Evolutionary conservation across 2,113 vertebrate genomes (phyloP).

Genomic region (Ailuropoda melanoleuca): DNA sequence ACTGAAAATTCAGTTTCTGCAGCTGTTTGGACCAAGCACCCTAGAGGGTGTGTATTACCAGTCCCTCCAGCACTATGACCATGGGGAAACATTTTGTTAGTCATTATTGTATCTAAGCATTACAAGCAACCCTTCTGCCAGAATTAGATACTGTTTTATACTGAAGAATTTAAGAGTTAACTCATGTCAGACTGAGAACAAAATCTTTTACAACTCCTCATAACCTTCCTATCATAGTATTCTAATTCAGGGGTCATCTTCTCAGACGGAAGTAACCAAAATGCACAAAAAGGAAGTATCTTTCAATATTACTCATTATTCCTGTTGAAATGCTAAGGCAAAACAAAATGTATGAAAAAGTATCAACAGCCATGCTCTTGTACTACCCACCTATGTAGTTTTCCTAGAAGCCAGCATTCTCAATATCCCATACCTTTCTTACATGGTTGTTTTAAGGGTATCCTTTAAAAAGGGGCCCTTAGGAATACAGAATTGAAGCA

Average conservation of each 20-base stretch:
- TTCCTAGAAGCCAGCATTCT: background rate
- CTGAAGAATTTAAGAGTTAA: background rate
- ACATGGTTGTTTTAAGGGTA: background rate
- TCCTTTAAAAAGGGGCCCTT: background rate
- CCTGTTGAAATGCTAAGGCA: background rate
- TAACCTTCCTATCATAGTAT: background rate
- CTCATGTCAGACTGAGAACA: background rate
- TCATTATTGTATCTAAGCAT: background rate
- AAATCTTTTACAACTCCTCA: background rate
- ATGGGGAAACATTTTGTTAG: background rate
- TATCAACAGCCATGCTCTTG: background rate
- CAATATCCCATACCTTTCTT: background rate
- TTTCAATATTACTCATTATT: background rate
- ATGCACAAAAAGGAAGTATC: background rate
- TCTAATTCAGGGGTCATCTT: background rate
- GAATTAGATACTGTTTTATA: background rate
- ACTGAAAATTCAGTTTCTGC: background rate
- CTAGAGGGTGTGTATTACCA: accelerated
- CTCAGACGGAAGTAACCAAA: background rate
- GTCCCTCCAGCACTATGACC: background rate
- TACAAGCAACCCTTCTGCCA: background rate
- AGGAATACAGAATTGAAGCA: background rate
- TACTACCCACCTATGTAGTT: background rate
- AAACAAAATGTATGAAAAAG: background rate
- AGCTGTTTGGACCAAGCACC: background rate